Evolutionary conservation across 2,113 vertebrate genomes (phyloP).

Genomic region (Chascanopsetta lugubris): DNA sequence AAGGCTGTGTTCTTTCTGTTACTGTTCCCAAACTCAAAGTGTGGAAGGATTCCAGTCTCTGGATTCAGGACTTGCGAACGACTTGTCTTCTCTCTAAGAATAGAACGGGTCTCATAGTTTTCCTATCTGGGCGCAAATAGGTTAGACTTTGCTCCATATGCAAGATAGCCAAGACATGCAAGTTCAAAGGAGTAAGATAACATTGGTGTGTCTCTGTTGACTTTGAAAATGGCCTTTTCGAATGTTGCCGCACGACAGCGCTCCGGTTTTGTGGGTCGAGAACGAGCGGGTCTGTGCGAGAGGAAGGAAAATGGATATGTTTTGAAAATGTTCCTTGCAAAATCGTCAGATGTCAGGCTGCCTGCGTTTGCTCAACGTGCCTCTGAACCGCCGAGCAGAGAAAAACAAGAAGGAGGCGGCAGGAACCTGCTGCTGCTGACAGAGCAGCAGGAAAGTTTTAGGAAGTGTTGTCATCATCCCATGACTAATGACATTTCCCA

Average conservation of each 20-base stretch:
- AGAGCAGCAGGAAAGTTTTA: constrained; percentile 48
- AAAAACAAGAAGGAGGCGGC: constrained; percentile 31
- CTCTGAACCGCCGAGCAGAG: neutral
- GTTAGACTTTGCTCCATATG: constrained; percentile 12
- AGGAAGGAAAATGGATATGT: neutral
- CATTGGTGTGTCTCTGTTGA: neutral
- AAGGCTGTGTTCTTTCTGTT: neutral
- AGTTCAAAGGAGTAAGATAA: neutral
- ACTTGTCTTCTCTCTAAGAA: constrained; percentile 17
- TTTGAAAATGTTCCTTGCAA: neutral
- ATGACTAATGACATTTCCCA: constrained; percentile 57
- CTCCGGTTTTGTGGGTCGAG: neutral
- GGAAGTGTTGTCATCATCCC: constrained; percentile 55
- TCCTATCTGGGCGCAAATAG: neutral
- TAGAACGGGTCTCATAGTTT: neutral
- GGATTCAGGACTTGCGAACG: neutral
- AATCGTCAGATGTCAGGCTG: neutral
- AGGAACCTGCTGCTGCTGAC: constrained; percentile 51
- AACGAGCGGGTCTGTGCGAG: too few relatives aligned
- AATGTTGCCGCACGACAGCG: neutral
- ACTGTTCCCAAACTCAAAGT: too few relatives aligned
- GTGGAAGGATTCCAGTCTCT: neutral
- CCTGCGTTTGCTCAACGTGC: too few relatives aligned
- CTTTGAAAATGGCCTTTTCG: neutral
- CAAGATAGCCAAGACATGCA: neutral